phyloP scores from a whole-genome alignment of 2,888 invertebrate genomes.

The Erannis defoliaria region DNA sequence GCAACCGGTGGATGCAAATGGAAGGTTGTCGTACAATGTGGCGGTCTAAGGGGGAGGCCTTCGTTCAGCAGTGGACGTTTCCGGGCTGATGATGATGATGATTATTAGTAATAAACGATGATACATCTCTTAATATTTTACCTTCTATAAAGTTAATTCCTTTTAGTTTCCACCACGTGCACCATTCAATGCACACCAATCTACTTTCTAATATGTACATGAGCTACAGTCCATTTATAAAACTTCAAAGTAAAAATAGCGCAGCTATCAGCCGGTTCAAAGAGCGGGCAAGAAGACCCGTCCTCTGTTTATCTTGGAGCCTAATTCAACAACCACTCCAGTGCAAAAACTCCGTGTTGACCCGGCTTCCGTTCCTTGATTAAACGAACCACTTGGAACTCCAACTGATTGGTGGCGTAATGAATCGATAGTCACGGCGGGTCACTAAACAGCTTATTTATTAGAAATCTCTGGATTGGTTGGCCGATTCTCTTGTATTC shows the following conservation, averaged over 20 bases:
- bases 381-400: slow-evolving; percentile 51
- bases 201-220: background rate
- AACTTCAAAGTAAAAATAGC: slow-evolving; percentile 16
- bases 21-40: too few species aligned
- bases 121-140: too few species aligned
- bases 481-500: background rate
- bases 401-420: slow-evolving; percentile 30
- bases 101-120: too few species aligned
- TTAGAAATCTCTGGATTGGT: background rate
- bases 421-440: slow-evolving; percentile 22
- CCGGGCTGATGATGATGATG: too few species aligned
- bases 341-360: slow-evolving; percentile 57
- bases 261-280: slow-evolving; percentile 12
- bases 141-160: too few species aligned
- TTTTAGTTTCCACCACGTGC: too few species aligned
- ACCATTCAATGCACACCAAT: background rate
- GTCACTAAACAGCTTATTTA: slow-evolving; percentile 10
- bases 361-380: slow-evolving; percentile 54
- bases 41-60: too few species aligned
- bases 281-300: slow-evolving; percentile 37
- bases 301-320: slow-evolving; percentile 61
- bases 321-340: slow-evolving; percentile 67
- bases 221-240: background rate
- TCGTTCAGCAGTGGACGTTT: too few species aligned
- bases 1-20: too few species aligned